Percentiles rank a stretch among this genome's conserved stretches.
These are phyloP conservation scores for Diogma glabrata DNA, from an alignment of 2,888 invertebrate genomes.

Conservation along the genomic window DNA sequence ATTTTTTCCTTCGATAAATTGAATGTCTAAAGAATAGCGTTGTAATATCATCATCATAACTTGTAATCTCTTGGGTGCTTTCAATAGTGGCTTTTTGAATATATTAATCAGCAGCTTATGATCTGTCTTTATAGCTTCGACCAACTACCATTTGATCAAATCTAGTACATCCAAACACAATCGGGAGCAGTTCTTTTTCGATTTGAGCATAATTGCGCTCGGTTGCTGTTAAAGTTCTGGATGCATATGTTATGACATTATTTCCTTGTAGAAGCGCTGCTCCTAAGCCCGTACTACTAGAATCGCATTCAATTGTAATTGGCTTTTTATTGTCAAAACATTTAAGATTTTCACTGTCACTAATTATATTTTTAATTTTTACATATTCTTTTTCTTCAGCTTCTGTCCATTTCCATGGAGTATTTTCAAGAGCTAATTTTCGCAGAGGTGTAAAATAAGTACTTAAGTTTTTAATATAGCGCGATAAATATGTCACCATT, in stretches of 20 bases:
- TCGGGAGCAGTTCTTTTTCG: neutral
- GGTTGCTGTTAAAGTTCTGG: neutral
- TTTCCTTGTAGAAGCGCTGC: neutral
- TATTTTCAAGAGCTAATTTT: slow-evolving; percentile 1
- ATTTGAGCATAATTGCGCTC: neutral
- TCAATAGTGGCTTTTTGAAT: neutral
- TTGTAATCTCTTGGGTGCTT: slow-evolving; percentile 11
- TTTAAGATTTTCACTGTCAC: neutral
- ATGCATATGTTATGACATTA: neutral
- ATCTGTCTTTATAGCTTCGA: neutral
- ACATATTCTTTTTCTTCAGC: neutral
- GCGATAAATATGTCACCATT: no score
- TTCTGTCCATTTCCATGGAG: neutral
- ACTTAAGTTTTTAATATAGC: no score
- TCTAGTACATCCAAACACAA: neutral
- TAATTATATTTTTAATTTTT: neutral
- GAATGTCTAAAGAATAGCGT: slow-evolving; percentile 14
- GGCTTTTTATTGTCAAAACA: neutral
- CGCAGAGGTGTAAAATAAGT: no score
- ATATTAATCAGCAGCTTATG: neutral
- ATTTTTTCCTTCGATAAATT: slow-evolving; percentile 15
- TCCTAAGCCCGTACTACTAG: neutral
- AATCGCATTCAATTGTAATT: neutral
- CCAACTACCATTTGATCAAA: neutral
- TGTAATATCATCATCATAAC: slow-evolving; percentile 12